Conservation (phyloP, 2,113 vertebrate species). For the Pelvicachromis taeniatus region DNA sequence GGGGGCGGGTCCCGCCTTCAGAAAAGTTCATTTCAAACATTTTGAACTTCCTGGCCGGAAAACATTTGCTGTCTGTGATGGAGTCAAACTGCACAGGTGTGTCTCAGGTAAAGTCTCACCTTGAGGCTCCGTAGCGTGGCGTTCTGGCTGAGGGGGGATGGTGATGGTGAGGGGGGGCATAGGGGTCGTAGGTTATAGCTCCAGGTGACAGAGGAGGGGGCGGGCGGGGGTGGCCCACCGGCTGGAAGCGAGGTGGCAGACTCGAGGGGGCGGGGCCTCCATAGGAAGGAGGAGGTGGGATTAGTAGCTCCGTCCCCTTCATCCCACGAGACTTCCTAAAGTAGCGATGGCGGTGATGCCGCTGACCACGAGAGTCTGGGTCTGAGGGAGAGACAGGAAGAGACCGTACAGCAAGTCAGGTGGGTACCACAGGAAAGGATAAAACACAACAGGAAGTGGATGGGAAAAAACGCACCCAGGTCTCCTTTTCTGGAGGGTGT, state of each 20-base stretch:
- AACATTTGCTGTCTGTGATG: background rate
- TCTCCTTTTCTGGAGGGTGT: conserved; percentile 78
- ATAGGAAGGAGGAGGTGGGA: conserved; percentile 69
- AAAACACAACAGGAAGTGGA: background rate
- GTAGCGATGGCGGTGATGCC: conserved; percentile 70
- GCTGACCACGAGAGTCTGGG: conserved; percentile 70
- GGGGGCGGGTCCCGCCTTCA: background rate
- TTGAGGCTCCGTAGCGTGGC: conserved; percentile 75
- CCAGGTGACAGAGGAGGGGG: conserved; percentile 47
- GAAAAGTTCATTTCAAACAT: background rate
- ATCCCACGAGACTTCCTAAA: conserved; percentile 77
- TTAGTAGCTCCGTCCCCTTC: conserved; percentile 82
- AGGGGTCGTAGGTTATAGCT: conserved; percentile 70
- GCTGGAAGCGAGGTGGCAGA: conserved; percentile 80
- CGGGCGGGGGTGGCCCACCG: conserved; percentile 55
- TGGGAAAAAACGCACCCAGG: conserved; percentile 71
- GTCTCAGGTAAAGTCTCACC: conserved; percentile 66
- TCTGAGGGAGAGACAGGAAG: conserved; percentile 61
- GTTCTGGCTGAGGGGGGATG: conserved; percentile 52
- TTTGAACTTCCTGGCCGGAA: too few species aligned
- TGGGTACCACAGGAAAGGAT: background rate
- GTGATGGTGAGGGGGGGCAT: conserved; percentile 47
- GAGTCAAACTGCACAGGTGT: background rate
- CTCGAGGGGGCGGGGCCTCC: conserved; percentile 58
- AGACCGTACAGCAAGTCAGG: background rate